These are phyloP conservation scores for Orientallactaga bullata DNA, from an alignment of 2,113 vertebrate genomes.

Conservation along the genomic window DNA sequence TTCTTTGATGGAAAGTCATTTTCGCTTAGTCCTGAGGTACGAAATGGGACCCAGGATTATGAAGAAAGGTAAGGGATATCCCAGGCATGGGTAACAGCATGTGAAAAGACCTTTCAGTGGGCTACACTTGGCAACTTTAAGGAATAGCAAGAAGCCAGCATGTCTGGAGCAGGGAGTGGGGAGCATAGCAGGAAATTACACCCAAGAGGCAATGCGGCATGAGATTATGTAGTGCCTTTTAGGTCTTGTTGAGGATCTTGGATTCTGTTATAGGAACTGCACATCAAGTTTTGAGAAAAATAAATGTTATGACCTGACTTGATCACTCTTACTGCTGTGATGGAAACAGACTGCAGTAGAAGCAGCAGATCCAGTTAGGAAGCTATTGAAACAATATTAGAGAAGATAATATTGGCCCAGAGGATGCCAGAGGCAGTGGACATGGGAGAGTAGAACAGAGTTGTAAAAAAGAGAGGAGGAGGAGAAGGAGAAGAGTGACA, in stretches of 20 bases:
- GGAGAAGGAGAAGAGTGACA: not conserved
- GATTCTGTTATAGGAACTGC: not conserved
- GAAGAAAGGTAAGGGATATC: not conserved
- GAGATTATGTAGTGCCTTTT: not conserved
- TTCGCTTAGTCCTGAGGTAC: not conserved
- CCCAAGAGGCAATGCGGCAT: not conserved
- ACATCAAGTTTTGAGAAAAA: conserved; percentile 18
- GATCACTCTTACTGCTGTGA: not conserved
- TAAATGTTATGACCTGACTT: not conserved
- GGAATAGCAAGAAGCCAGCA: not conserved
- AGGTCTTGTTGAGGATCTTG: not conserved
- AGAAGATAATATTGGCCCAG: not conserved
- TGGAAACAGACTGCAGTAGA: not conserved
- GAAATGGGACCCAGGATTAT: not conserved
- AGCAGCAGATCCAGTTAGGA: not conserved
- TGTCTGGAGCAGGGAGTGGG: not conserved
- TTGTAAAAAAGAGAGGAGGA: no score
- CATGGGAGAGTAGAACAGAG: not conserved
- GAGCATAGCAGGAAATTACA: not conserved
- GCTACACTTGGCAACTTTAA: not conserved
- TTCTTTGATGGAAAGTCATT: not conserved
- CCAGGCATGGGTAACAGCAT: not conserved
- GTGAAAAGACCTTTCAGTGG: not conserved
- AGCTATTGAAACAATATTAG: not conserved
- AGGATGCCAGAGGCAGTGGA: not conserved